Percentiles rank a stretch among this genome's conserved stretches.
phyloP scores from a whole-genome alignment of 2,797 vertebrate genomes.

The Pangasius mekongensis region DNA sequence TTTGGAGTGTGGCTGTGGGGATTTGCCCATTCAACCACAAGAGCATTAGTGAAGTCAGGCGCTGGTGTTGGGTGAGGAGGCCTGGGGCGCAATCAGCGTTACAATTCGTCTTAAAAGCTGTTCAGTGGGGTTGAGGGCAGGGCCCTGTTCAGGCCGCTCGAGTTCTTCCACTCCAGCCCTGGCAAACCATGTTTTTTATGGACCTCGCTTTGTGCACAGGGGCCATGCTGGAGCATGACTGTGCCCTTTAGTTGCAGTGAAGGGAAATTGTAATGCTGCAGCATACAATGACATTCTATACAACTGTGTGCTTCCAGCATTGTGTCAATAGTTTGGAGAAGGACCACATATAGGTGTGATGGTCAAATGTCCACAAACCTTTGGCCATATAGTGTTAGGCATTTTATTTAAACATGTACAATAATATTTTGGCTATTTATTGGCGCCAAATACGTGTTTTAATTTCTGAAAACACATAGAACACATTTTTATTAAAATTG shows the following conservation, averaged over 20 bases:
- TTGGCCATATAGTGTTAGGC: not conserved
- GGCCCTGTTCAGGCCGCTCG: not conserved
- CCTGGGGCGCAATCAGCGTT: not conserved
- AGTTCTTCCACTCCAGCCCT: not conserved
- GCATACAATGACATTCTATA: not conserved
- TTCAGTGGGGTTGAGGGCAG: not conserved
- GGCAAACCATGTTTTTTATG: not conserved
- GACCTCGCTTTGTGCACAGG: not conserved
- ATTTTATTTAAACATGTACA: not conserved
- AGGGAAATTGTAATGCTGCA: not conserved
- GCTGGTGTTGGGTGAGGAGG: not conserved
- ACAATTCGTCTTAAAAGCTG: not conserved
- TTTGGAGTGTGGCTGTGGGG: not conserved
- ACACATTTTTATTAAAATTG: no score
- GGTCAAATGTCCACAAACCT: not conserved
- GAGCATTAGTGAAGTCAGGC: not conserved
- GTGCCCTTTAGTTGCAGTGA: not conserved
- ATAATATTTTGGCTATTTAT: not conserved
- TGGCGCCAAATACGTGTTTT: not conserved
- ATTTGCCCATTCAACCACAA: not conserved
- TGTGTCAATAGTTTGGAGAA: not conserved
- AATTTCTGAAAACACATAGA: not conserved
- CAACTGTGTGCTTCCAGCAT: not conserved
- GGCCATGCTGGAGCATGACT: not conserved
- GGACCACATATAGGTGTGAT: not conserved